These are phyloP conservation scores for Strongylocentrotus purpuratus DNA, from an alignment of 35 echinoderm and acorn worm genomes.

Conservation along the genomic window DNA sequence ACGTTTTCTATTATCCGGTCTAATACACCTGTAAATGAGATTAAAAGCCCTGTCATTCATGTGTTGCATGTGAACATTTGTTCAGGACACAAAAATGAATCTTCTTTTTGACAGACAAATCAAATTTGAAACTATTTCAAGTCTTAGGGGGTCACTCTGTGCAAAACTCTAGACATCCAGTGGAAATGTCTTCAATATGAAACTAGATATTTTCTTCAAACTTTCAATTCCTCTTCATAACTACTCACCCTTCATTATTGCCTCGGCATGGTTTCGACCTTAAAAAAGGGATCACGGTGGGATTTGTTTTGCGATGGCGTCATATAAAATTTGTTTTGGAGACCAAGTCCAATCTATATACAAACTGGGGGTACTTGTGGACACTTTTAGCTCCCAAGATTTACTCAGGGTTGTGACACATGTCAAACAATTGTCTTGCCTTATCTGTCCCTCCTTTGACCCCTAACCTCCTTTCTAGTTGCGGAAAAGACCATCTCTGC, in stretches of 20 bases:
- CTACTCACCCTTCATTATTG: background rate
- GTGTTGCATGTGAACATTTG: background rate
- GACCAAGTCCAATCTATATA: background rate
- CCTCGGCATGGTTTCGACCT: background rate
- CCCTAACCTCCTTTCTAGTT: background rate
- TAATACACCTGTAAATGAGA: background rate
- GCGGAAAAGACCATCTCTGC: background rate
- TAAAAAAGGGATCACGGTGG: background rate
- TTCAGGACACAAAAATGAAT: background rate
- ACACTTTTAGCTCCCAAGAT: background rate
- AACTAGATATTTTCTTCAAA: background rate
- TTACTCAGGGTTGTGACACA: slow-evolving; percentile 1
- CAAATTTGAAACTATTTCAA: background rate
- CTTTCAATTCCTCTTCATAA: background rate
- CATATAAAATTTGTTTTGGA: background rate
- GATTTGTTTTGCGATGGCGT: background rate
- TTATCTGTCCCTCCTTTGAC: background rate
- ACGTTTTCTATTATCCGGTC: background rate
- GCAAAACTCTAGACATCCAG: background rate
- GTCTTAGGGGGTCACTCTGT: background rate
- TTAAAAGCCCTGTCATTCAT: background rate
- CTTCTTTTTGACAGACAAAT: background rate
- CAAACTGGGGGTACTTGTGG: background rate
- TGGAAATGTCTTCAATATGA: background rate
- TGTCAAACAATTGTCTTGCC: background rate